Evolutionary conservation across 2,113 vertebrate genomes (phyloP).

Genomic region (Pygoscelis antarcticus): DNA sequence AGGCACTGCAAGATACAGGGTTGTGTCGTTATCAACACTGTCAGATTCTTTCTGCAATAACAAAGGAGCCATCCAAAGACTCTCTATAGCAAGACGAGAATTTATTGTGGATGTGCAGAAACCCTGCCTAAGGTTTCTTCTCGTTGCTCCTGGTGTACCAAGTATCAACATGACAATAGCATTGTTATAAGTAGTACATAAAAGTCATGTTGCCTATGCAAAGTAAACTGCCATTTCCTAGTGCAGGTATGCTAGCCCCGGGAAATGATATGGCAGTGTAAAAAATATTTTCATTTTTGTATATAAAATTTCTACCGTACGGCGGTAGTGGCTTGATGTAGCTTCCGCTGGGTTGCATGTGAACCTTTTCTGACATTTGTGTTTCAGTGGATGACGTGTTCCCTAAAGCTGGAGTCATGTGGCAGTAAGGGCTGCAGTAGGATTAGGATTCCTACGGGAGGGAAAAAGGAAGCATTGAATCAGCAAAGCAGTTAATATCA

Average conservation of each 20-base stretch:
- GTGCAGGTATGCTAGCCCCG: no score
- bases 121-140: slow-evolving; percentile 8
- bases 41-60: slow-evolving; percentile 12
- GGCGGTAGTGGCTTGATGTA: neutral
- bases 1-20: slow-evolving; percentile 16
- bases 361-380: neutral
- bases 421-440: neutral
- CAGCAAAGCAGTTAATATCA: neutral
- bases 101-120: slow-evolving; percentile 24
- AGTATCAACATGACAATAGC: neutral
- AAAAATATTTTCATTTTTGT: neutral
- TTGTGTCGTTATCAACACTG: slow-evolving; percentile 35
- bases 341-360: fast-evolving
- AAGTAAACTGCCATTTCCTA: neutral
- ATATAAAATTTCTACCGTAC: neutral
- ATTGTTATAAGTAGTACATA: neutral
- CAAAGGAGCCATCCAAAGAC: slow-evolving; percentile 21
- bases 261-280: neutral
- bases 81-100: neutral
- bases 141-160: neutral
- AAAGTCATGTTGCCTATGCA: neutral
- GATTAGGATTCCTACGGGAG: neutral
- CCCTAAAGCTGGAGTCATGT: neutral
- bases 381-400: neutral
- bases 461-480: neutral